Base-by-base conservation (phyloP, 2,888 invertebrate genomes). In the Drosophila mettleri region DNA sequence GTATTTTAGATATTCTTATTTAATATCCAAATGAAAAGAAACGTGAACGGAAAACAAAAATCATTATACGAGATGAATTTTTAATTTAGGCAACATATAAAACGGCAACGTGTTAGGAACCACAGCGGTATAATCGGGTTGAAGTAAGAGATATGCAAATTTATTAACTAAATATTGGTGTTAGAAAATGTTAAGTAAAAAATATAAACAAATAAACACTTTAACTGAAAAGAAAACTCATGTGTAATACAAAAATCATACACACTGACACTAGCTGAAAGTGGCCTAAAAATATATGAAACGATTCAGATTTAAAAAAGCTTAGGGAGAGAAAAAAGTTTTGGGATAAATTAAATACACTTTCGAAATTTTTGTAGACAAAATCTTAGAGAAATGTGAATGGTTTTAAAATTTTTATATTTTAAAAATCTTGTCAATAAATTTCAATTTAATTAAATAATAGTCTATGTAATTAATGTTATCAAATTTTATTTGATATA, bases 1-100 rank as follows among this genome's bases (percentile, higher is more conserved):
- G 94, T 94, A 94, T 94, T 94, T 94, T 94, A 94, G 94, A 94
- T 94, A 94, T 94, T 94, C 94, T 94, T 94, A 94, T 94, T 94
- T 94, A 94, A 94, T 93, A 94, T 94, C 94, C 92, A 91, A 76
- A 86, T 73, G 81, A 70, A 22, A 22, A 9, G 70, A 89, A 74
- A 82, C 71, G 82, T 67, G 43, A 31, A 69, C 51, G 68, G 78
- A 65, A 75, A 10, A 69, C 31, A 72, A 79, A 63, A 41, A 24
- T 7, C 66, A 71, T 64, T 61, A 72, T 65, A 86, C 43, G 76
- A 81, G 61, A 52, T 62, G 61, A 78, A 73, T 78, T 74, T 85
- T 89, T 74, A 78, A 74, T 80, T 89, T 80, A 73, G 82, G 62
- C 63, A 71, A 78, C 63, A 75, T 24, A 24, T 24, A 24, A 43